Base-by-base conservation (phyloP, 2,113 vertebrate species). In the Rhizomys pruinosus region DNA sequence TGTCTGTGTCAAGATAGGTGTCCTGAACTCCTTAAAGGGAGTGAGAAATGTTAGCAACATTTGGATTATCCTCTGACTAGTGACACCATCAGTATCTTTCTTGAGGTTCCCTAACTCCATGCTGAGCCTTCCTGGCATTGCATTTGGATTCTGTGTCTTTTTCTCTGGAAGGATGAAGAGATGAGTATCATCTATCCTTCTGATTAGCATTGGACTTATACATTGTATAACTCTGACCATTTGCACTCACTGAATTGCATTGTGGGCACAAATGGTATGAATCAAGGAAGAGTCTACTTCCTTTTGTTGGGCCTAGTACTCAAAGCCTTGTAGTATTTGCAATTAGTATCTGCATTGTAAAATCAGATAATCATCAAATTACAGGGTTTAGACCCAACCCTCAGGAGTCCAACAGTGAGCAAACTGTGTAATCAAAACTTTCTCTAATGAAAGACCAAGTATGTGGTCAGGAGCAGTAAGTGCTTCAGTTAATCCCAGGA, bases 321-420 rank as follows among this genome's bases (percentile, higher is more conserved):
- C 44, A 87, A 78, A n/a, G 13, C 64, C 68, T 91, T 87, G 37
- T 71, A 73, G 87, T 85, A 79, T 81, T 72, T 94, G 44, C 47
- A 84, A 74, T 90, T 95, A 84, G 37, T 69, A 73, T 91, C 64
- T 95, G 64, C 57, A 66, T 72, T 93, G 44, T 90, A 90, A 95
- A 88, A 78, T 76, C 88, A 81, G 88, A 84, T 86, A 87, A 92
- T 92, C 61, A 82, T 77, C 85, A 55, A 86, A 96, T 95, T 90
- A 93, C 27, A 84, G 61, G 76, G n/a, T 92, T 84, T 42, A 25
- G 81, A 86, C 64, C 55, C 94, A 93, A 73, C 32, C 25, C 71
- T 77, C 64, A 59, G 64, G 72, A 89, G 37, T 84, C 47, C 82
- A 95, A 32, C 34, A 15, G 37, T 86, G 90, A 95, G 59, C 59